Conservation (phyloP, 2,888 invertebrate species). For the Malachius bipustulatus region DNA sequence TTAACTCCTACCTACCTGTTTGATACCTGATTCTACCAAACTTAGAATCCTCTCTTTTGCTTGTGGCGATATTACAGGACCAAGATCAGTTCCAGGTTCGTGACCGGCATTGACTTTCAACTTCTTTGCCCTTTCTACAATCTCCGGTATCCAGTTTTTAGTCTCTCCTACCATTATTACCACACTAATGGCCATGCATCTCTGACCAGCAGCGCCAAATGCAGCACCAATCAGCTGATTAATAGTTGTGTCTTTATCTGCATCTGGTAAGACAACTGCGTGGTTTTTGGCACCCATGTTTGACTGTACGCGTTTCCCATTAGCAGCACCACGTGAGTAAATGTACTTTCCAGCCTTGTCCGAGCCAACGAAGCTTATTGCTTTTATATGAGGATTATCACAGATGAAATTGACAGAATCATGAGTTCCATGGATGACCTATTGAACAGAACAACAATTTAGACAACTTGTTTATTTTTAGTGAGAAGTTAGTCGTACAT, state of each 20-base stretch:
- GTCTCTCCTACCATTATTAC: constrained; percentile 85
- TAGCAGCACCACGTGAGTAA: constrained; percentile 79
- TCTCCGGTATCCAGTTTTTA: constrained; percentile 86
- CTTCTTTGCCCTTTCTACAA: constrained; percentile 68
- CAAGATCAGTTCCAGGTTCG: constrained; percentile 67
- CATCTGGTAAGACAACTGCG: constrained; percentile 92
- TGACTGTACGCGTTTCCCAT: constrained; percentile 85
- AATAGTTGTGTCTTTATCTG: constrained; percentile 90
- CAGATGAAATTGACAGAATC: constrained; percentile 95
- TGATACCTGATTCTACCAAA: constrained; percentile 65
- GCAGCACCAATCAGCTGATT: constrained; percentile 87
- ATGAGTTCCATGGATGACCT: constrained; percentile 88
- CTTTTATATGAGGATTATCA: constrained; percentile 88
- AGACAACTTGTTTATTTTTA: neutral
- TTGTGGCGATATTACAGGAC: constrained; percentile 88
- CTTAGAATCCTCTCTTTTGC: constrained; percentile 74
- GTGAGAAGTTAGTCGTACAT: constrained; percentile 48
- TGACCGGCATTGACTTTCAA: constrained; percentile 83
- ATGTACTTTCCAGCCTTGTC: constrained; percentile 94
- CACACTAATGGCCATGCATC: constrained; percentile 98
- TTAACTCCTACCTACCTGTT: constrained; percentile 36
- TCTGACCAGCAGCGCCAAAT: constrained; percentile 97
- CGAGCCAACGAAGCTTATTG: constrained; percentile 97
- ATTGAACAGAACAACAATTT: constrained; percentile 21
- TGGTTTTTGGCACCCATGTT: constrained; percentile 99